These are phyloP conservation scores for Drosophila nigrodunni DNA, from an alignment of 1,140 invertebrate species.

Conservation along the genomic window DNA sequence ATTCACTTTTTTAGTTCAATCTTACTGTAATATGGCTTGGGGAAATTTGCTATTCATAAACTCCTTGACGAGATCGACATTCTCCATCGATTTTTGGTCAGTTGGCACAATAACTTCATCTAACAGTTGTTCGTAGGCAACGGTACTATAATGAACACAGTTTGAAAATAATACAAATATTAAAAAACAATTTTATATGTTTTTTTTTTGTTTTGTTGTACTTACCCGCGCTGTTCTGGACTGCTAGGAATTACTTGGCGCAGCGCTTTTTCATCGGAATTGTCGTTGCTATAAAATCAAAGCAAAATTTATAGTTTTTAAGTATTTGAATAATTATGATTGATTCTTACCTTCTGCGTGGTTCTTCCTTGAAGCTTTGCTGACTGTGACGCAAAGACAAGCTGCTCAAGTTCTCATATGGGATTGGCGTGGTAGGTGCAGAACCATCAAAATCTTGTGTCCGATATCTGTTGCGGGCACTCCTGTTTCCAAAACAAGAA, in stretches of 20 bases:
- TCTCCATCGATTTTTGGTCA: neutral
- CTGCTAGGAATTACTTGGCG: no score
- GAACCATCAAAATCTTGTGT: constrained; percentile 4
- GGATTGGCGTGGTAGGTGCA: constrained; percentile 1
- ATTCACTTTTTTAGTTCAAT: constrained; percentile 1
- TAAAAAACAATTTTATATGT: neutral
- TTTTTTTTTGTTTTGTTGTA: neutral
- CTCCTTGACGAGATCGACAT: constrained; percentile 74
- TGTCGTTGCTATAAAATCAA: no score
- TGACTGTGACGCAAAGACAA: neutral
- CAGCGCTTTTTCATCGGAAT: no score
- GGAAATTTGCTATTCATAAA: constrained; percentile 85
- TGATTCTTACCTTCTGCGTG: neutral
- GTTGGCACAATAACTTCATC: neutral
- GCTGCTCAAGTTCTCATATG: constrained; percentile 3
- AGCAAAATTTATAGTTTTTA: no score
- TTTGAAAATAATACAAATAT: neutral
- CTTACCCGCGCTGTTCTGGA: neutral
- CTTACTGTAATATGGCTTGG: constrained; percentile 83
- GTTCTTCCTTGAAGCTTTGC: neutral
- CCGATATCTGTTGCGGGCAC: neutral
- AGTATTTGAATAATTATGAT: no score
- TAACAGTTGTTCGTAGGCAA: neutral
- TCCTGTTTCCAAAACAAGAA: neutral
- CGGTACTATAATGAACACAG: neutral